Percentiles rank a stretch among this genome's conserved stretches.
Conservation (phyloP, 2,888 invertebrate species). For the Graphium colonna region DNA sequence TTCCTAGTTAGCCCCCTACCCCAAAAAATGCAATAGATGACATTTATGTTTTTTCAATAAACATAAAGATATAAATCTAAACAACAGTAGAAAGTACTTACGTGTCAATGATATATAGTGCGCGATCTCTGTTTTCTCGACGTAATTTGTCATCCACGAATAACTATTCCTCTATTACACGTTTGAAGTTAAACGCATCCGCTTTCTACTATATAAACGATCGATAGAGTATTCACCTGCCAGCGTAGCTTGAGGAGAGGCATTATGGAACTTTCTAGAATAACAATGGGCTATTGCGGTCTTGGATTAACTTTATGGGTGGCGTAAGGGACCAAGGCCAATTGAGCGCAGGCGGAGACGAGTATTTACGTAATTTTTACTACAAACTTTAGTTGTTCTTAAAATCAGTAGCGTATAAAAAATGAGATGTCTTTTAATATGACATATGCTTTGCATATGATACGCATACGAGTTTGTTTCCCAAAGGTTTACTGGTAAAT, state of each 20-base stretch:
- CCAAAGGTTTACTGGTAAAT: too few species aligned
- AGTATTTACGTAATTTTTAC: slow-evolving; percentile 1
- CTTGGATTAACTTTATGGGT: slow-evolving; percentile 4
- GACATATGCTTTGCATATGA: too few species aligned
- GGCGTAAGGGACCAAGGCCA: slow-evolving; percentile 13
- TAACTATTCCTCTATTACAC: background rate
- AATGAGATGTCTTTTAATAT: too few species aligned
- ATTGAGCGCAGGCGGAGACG: background rate
- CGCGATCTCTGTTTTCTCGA: slow-evolving; percentile 2
- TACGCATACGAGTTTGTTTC: too few species aligned
- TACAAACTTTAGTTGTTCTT: too few species aligned
- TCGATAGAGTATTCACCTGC: slow-evolving; percentile 7
- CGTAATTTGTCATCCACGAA: slow-evolving; percentile 6
- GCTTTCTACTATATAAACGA: slow-evolving; percentile 15
- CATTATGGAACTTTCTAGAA: slow-evolving; percentile 18
- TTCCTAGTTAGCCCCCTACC: too few species aligned
- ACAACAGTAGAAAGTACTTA: background rate
- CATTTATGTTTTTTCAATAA: too few species aligned
- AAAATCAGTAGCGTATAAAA: too few species aligned
- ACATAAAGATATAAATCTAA: background rate
- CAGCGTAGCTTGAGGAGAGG: slow-evolving; percentile 1
- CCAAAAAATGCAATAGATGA: too few species aligned
- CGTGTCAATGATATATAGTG: background rate
- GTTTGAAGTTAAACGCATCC: background rate
- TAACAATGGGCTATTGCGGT: slow-evolving; percentile 15